Evolutionary conservation across 2,113 vertebrate species (phyloP), one percentile per base, ranked within the genome.

Genomic region (Phoenicopterus ruber): DNA sequence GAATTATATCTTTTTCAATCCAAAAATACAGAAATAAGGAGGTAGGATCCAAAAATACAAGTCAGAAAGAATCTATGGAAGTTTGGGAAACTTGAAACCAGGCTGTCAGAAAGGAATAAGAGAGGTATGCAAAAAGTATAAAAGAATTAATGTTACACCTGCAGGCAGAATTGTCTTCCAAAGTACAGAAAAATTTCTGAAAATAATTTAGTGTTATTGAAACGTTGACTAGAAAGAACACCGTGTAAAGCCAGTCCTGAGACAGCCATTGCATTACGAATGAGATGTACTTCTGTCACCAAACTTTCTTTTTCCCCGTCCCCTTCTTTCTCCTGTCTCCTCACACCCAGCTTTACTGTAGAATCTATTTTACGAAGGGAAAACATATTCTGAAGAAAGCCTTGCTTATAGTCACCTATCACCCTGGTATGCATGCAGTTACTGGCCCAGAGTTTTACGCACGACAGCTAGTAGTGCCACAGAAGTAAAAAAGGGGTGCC

Each of bases 81-180:
- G 52, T 82, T 85, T 84, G 25, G 28, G 65, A 88, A 96, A 96
- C 59, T 36, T 77, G 66, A 96, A 94, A 85, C 50, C 47, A 72
- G 58, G 11, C 58, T 80, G 71, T 40, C 77, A 87, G 40, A 88
- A 93, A 92, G 61, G 74, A 86, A 87, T 66, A 61, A 83, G 28
- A 13, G 21, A 84, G 66, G 32, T 24, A 86, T 63, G 52, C 22
- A 82, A 62, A 79, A 91, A 38, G 15, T 80, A 79, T 42, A 50
- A 46, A 86, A 54, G n/a, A 90, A 77, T 77, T 72, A 70, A 52
- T 67, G 67, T 77, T 74, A 71, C 19, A 94, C 72, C 82, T 93
- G 67, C 24, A 95, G 76, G 65, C 46, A 86, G 32, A 94, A 92
- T 58, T 82, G n/a, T 78, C 38, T 67, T 88, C 29, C 46, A 44